Base-by-base conservation (phyloP, 2,888 invertebrate species). In the Seira sanloemensis region DNA sequence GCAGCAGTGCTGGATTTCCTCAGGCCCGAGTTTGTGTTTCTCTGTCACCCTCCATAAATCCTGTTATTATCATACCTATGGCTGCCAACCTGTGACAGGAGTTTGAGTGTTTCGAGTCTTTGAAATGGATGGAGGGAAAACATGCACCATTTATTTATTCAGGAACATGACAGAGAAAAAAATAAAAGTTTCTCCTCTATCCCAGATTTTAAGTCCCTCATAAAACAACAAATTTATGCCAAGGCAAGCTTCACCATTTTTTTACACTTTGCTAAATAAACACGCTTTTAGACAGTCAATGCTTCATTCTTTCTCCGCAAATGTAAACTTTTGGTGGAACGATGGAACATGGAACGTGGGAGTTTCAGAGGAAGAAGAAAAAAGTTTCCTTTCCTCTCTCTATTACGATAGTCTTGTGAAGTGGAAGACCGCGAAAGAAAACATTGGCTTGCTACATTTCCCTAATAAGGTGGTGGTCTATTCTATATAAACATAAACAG, bases 31-130 rank as follows among this genome's bases (percentile, higher is more conserved):
- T 16, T 58, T 16, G 7, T 58, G 58, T 58, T 58, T 58, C 2
- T 7, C n/a, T 58, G 18, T 9, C 9, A 58, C n/a, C 7, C n/a
- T 18, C n/a, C 58, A 58, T n/a, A 58, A 58, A 58, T 58, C 58
- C 58, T 58, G n/a, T 58, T 18, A 58, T 5, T 18, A n/a, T 58
- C 58, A 9, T 58, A 58, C 37, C 37, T 37, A 18, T n/a, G 58
- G n/a, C 58, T 58, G 58, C 58, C 58, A 58, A 58, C 58, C 58
- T 58, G 58, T 58, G 58, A 58, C 58, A 58, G 58, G 12, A 58
- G 58, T 58, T 58, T 58, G 18, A 58, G 16, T 58, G n/a, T 37
- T 4, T 7, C 4, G n/a, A 58, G 58, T 5, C 9, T 16, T 58
- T 58, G 58, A 18, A 58, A 37, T 37, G 37, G 12, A 37, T 37